Evolutionary conservation across 2,888 invertebrate species (phyloP).

Genomic region (Drosophila macrospina): DNA sequence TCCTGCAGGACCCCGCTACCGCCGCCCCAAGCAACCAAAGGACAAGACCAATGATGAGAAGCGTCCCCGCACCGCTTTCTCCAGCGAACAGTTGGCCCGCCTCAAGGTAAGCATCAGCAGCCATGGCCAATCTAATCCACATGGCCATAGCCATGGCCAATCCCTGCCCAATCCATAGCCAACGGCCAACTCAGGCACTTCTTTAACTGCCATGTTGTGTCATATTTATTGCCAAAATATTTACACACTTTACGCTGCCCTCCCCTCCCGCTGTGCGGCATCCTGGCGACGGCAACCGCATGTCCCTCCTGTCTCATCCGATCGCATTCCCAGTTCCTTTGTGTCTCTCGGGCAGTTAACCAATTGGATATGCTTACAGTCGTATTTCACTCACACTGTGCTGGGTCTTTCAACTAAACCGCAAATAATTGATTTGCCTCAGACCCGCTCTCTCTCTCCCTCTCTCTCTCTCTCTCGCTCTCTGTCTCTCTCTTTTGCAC

Average conservation of each 20-base stretch:
- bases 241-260: conserved; percentile 64
- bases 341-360: conserved; percentile 27
- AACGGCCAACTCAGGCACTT: background rate
- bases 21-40: conserved; percentile 85
- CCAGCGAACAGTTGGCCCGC: conserved; percentile 95
- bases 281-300: conserved; percentile 59
- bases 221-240: conserved; percentile 76
- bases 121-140: too few relatives aligned
- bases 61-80: conserved; percentile 97
- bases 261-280: conserved; percentile 61
- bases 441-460: conserved; percentile 33
- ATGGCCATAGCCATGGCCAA: too few relatives aligned
- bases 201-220: conserved; percentile 41
- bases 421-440: conserved; percentile 84
- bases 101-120: conserved; percentile 88
- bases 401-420: conserved; percentile 67
- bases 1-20: conserved; percentile 85
- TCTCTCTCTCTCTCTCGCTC: conserved; percentile 9
- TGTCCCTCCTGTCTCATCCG: conserved; percentile 16
- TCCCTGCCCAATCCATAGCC: background rate
- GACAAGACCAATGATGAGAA: conserved; percentile 91
- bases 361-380: conserved; percentile 78
- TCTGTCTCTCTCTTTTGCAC: conserved; percentile 19
- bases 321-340: conserved; percentile 5
- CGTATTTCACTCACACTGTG: conserved; percentile 57